phyloP scores from a whole-genome alignment of 2,888 invertebrate genomes.

The Rhamnusium bicolor region DNA sequence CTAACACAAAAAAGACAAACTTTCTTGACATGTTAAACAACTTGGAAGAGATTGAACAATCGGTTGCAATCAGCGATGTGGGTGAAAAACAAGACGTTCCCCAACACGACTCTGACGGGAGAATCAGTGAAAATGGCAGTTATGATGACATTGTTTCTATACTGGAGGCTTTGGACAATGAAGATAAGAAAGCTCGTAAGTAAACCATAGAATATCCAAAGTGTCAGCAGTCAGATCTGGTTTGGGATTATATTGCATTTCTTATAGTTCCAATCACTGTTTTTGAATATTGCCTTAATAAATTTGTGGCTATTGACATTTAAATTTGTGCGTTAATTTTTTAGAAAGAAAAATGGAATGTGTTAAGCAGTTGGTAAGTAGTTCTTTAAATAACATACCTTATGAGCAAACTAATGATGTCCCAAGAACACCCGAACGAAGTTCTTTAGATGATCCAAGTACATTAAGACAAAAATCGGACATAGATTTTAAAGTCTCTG shows the following conservation, averaged over 20 bases:
- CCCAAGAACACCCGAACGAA: not conserved
- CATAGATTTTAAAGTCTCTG: not conserved
- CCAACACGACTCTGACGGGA: constrained; percentile 54
- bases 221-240: no score
- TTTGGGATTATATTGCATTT: no score
- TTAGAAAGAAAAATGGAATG: constrained; percentile 65
- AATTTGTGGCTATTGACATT: no score
- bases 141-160: constrained; percentile 71
- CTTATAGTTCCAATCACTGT: no score
- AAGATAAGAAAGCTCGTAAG: constrained; percentile 70
- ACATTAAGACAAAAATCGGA: not conserved
- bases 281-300: no score
- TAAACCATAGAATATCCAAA: constrained; percentile 18
- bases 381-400: not conserved
- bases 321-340: no score
- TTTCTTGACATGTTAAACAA: constrained; percentile 62
- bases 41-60: constrained; percentile 57
- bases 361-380: constrained; percentile 63
- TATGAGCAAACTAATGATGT: not conserved
- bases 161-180: constrained; percentile 70
- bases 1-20: constrained; percentile 53
- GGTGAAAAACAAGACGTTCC: constrained; percentile 49
- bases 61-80: constrained; percentile 34
- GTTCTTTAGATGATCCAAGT: not conserved
- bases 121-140: constrained; percentile 55